Evolutionary conservation across 1,140 invertebrate species (phyloP), one percentile per base, ranked within the genome.

Genomic region (Drosophila punjabiensis): DNA sequence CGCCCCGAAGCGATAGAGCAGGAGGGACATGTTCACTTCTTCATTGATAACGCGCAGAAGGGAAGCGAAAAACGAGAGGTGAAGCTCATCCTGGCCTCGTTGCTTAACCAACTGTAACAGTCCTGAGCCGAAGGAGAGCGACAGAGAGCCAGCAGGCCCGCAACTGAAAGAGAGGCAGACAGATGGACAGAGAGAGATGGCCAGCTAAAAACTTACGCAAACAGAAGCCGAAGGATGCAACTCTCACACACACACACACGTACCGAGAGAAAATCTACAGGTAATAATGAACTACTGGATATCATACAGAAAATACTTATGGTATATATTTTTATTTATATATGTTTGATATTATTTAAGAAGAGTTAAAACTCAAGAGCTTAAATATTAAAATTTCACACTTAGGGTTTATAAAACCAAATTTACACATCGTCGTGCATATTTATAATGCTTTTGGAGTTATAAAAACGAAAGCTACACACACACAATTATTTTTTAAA

Each of bases 101-200:
- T 92, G 82, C 86, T 79, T 81, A 92, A 84, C 89, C 80, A 92
- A 70, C 77, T 86, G 76, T 76, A 92, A 83, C 66, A 62, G 47
- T 59, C 68, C 53, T 79, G 59, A 56, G 65, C 41, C 37, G 14
- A 33, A 61, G 33, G 45, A 48, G 39, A 33, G 32, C 41, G 24
- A 55, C 30, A 24, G n/a, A 52, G 35, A 10, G 47, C 11, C n/a
- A 37, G 14, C 14, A 56, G 33, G 53, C 4, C 14, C 13, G 4
- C 33, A 24, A 6, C 33, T 39, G 39, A 61, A 16, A 61, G 63
- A 45, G 52, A 28, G 39, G 13, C 10, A 47, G 20, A 7, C 9
- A 28, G 41, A 45, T 5, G n/a, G 14, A 9, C 6, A 43, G 14
- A 43, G 10, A 18, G 9, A 64, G 52, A 45, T 32, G 20, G 45